These are phyloP conservation scores for Eospalax fontanierii DNA, from an alignment of 2,797 vertebrate genomes.

Conservation along the genomic window DNA sequence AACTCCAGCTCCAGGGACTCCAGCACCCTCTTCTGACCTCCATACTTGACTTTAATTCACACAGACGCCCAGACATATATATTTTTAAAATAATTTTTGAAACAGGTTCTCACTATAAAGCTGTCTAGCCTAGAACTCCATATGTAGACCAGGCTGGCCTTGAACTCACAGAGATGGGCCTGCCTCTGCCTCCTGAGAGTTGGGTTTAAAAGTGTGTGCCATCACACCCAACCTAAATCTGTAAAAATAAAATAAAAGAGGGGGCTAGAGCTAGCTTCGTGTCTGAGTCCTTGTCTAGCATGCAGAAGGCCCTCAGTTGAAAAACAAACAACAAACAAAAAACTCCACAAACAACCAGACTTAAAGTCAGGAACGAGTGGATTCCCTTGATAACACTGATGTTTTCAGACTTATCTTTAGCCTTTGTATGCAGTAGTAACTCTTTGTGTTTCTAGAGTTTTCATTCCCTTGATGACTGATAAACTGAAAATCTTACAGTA, in stretches of 20 bases:
- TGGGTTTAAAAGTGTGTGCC: no score
- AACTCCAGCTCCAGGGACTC: not conserved
- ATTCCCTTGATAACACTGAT: not conserved
- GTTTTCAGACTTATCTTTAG: slow-evolving; percentile 23
- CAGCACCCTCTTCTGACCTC: not conserved
- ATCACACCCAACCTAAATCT: not conserved
- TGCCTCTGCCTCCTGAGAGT: no score
- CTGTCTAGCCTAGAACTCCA: no score
- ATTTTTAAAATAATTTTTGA: no score
- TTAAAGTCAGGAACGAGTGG: not conserved
- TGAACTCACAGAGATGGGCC: no score
- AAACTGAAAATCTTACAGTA: not conserved
- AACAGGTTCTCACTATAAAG: no score
- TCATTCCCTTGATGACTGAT: not conserved
- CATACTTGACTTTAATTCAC: not conserved
- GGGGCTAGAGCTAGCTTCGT: not conserved
- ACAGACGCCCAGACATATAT: not conserved
- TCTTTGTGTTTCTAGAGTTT: not conserved
- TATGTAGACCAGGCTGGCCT: no score
- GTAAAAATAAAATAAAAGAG: not conserved
- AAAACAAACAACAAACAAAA: not conserved
- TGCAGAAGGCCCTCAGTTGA: not conserved
- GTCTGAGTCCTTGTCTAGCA: not conserved
- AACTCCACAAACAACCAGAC: not conserved
- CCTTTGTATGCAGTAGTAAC: slow-evolving; percentile 2